Evolutionary conservation across 2,888 invertebrate genomes (phyloP), one percentile per base, ranked within the genome.

Genomic region (Bursaphelenchus okinawaensis): DNA sequence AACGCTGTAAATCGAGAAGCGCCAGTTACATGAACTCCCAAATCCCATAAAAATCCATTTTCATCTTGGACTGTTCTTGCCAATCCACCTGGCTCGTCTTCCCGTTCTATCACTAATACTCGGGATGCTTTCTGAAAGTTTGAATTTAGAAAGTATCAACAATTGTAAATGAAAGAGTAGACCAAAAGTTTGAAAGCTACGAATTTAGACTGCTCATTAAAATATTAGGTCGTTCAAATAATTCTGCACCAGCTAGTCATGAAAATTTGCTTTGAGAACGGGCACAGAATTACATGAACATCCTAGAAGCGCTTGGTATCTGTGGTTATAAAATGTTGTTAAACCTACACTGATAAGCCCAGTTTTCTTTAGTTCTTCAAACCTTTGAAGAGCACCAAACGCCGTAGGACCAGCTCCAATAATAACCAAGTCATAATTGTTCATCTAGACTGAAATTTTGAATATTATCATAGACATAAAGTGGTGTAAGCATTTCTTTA

Each of bases 21-120:
- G 12, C 69, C 71, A 16, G 65, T 70, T 23, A 73, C 67, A 55
- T 74, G 74, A 8, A 74, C 70, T 8, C 74, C 74, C 19, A 75
- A 40, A 54, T 74, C 74, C 74, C 74, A 74, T 16, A 61, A 65
- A 60, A 74, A 74, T 12, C 73, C 73, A 19, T 64, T 31, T n/a
- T 59, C 55, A 56, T 74, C 74, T 20, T 65, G 63, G 12, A 74
- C 57, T 6, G 74, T 68, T 9, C 65, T 31, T 16, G 73, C 75
- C 26, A 74, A 61, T 12, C 74, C 74, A 16, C 74, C 74, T 6
- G 68, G 58, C 52, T 71, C 68, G 4, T 19, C 7, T 52, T 73
- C 73, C 27, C 55, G 55, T 51, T 74, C 74, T 19, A 74, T 51
- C 12, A 74, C 62, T 20, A 59, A 50, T 8, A 59, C 52, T 52